phyloP scores from a whole-genome alignment of 2,888 invertebrate genomes.

The Pardosa pseudoannulata region DNA sequence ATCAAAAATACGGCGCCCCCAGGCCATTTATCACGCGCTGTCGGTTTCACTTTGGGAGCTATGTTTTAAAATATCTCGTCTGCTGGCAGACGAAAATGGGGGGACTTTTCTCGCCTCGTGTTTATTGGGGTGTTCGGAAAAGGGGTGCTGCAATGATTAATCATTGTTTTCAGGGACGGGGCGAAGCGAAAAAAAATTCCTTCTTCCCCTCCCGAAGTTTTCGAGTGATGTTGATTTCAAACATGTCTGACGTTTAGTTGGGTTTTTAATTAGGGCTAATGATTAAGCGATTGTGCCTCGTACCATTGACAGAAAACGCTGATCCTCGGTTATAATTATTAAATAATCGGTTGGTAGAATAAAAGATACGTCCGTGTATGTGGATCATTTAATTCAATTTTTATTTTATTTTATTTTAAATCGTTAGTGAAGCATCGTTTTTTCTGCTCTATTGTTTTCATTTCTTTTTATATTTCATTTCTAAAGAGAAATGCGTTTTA shows the following conservation, averaged over 20 bases:
- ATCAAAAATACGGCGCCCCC: constrained; percentile 46
- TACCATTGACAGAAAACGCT: background rate
- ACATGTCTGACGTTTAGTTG: background rate
- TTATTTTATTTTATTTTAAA: too few relatives aligned
- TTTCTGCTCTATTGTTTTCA: too few relatives aligned
- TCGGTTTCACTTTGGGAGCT: constrained; percentile 37
- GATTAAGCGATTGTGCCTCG: background rate
- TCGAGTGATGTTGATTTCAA: background rate
- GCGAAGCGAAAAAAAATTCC: too few relatives aligned
- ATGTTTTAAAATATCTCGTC: constrained; percentile 36
- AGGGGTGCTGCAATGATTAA: background rate
- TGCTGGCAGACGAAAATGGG: background rate
- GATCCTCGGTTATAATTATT: background rate
- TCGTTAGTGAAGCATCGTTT: too few relatives aligned
- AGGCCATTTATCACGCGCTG: constrained; percentile 50
- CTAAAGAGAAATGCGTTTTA: too few relatives aligned
- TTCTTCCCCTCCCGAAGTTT: background rate
- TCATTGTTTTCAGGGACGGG: background rate
- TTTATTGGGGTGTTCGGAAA: constrained; percentile 32
- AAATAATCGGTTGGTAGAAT: background rate
- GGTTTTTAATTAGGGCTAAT: constrained; percentile 5
- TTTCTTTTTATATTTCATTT: too few relatives aligned
- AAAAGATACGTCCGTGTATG: background rate
- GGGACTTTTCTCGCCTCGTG: constrained; percentile 16
- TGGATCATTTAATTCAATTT: too few relatives aligned